phyloP scores from a whole-genome alignment of 2,888 invertebrate genomes.

The Patella caerulea region DNA sequence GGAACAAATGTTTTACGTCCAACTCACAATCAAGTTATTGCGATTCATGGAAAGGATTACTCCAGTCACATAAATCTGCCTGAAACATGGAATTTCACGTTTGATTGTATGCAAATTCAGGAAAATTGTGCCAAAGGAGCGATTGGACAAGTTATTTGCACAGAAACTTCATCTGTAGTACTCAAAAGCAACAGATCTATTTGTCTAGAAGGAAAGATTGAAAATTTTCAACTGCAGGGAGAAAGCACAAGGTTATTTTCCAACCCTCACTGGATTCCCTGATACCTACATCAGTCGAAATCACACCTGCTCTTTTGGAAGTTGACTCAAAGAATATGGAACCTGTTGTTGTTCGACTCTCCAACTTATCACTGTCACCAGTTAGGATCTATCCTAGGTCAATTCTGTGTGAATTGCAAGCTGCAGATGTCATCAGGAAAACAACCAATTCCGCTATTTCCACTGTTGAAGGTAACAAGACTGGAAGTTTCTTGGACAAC shows the following conservation, averaged over 20 bases:
- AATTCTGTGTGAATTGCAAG: not conserved
- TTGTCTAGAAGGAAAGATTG: not conserved
- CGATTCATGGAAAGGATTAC: not conserved
- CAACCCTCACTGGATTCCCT: not conserved
- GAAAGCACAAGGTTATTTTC: slow-evolving; percentile 1
- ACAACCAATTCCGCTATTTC: not conserved
- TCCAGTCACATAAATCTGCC: not conserved
- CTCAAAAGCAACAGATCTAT: not conserved
- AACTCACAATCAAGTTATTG: not conserved
- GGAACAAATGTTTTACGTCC: not conserved
- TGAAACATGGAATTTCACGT: not conserved
- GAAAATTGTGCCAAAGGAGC: not conserved
- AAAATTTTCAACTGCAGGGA: not conserved
- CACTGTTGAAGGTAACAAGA: not conserved
- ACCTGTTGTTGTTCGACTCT: not conserved
- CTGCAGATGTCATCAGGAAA: not conserved
- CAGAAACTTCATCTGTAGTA: not conserved
- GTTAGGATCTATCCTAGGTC: not conserved
- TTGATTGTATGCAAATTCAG: not conserved
- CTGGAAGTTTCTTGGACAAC: not conserved
- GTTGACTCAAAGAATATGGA: not conserved
- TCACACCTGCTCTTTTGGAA: slow-evolving; percentile 2
- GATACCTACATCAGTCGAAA: not conserved
- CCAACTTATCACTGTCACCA: not conserved
- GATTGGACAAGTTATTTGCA: not conserved